A percentile compares a stretch with the other conserved stretches of the same genome.
Conservation (phyloP, 2,888 invertebrate genomes). For the Phortica magna region DNA sequence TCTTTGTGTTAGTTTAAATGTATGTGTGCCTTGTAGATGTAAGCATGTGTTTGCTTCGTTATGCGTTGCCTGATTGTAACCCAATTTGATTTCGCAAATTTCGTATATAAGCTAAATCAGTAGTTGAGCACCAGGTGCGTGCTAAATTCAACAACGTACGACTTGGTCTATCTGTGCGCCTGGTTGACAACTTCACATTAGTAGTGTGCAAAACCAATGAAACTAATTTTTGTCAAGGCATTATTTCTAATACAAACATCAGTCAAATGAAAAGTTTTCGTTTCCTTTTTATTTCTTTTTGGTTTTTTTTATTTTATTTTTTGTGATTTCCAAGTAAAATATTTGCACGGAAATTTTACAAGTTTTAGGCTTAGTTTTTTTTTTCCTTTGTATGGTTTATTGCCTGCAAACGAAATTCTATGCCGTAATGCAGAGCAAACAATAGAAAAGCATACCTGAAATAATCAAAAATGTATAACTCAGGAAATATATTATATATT, state of each 20-base stretch:
- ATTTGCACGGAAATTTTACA: no score
- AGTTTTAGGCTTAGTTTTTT: no score
- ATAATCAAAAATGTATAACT: background rate
- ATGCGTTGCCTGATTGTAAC: background rate
- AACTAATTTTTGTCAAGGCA: no score
- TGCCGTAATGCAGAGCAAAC: background rate
- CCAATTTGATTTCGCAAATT: conserved; percentile 29
- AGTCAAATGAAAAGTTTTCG: background rate
- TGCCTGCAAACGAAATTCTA: no score
- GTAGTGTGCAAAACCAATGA: background rate
- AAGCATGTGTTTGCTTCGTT: background rate
- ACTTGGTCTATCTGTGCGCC: background rate
- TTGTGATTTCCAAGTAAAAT: background rate
- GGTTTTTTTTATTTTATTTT: background rate
- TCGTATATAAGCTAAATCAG: background rate
- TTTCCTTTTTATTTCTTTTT: background rate
- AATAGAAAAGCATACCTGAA: background rate
- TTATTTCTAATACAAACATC: no score
- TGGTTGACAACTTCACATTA: background rate
- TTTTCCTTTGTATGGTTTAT: no score
- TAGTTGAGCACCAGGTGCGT: background rate
- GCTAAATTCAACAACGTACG: background rate
- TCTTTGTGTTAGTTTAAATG: background rate
- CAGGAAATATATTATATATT: background rate
- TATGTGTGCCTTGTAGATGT: background rate